Base-by-base conservation (phyloP, 2,797 vertebrate genomes). In the Myotis pilosus region DNA sequence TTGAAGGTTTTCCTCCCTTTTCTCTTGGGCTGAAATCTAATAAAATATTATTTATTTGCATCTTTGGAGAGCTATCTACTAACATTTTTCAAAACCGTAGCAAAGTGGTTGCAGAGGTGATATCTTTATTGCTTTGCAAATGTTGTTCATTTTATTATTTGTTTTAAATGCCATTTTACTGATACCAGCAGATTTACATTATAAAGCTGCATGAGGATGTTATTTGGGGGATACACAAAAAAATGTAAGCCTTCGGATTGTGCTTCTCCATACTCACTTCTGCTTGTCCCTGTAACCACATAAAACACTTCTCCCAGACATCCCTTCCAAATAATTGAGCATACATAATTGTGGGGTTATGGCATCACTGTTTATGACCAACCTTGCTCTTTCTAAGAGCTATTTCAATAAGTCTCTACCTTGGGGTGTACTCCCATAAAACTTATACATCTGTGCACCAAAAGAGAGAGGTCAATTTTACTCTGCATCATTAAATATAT, bases 121-220 rank as follows among this genome's bases (percentile, higher is more conserved):
- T 98, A 96, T 93, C 94, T 97, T 97, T 97, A 97, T 33, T 95
- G 89, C 95, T 98, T 90, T 95, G 97, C 91, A 97, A 97, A 97
- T 95, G 95, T 68, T 97, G 93, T 83, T 98, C 95, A 78, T 97
- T 98, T 98, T 96, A 97, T 91, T 97, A 93, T 97, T 96, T 96
- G 92, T 96, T 98, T 98, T 97, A 98, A 98, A 96, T 78, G 33
- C 51, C 72, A 47, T 97, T 98, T 98, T 97, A 97, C 96, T 87
- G 78, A 89, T 96, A 96, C 81, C 91, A n/a, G 87, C 20, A 53
- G 93, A 89, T 95, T 96, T 95, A 80, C 57, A 51, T 96, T 96
- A 79, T 38, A 94, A 85, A 94, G 94, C 95, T 78, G 74, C 0
- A 0, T 76, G 38, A 96, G 13, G 84, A 95, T 95, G 74, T 87